Evolutionary conservation across 2,888 invertebrate genomes (phyloP).

Genomic region (Rhodophaea formosa): DNA sequence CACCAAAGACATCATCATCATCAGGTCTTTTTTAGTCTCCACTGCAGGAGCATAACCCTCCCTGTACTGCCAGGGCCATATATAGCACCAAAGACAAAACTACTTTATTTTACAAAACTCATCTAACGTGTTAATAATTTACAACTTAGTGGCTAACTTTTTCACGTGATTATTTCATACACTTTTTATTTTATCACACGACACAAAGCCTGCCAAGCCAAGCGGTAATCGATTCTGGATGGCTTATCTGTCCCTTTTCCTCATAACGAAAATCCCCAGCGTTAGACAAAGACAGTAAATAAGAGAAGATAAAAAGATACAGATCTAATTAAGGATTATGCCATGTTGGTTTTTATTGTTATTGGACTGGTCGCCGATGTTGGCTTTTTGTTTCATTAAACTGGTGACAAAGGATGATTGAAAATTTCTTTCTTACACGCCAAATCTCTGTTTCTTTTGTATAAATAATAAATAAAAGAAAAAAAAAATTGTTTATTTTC

Average conservation of each 20-base stretch:
- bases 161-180: constrained; percentile 17
- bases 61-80: too few species aligned
- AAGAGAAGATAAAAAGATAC: constrained; percentile 6
- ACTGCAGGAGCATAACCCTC: too few species aligned
- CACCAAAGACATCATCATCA: too few species aligned
- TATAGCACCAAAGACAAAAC: too few species aligned
- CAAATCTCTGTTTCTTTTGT: too few species aligned
- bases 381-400: constrained; percentile 1
- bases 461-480: too few species aligned
- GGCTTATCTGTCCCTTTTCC: constrained; percentile 5
- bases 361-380: constrained; percentile 1
- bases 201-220: constrained; percentile 12
- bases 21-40: too few species aligned
- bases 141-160: not conserved
- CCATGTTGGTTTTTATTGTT: constrained; percentile 8
- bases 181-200: not conserved
- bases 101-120: too few species aligned
- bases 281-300: not conserved
- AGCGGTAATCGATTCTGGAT: constrained; percentile 14
- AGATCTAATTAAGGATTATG: constrained; percentile 9
- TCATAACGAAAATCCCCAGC: not conserved
- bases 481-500: too few species aligned
- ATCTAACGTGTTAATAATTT: too few species aligned
- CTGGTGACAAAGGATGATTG: not conserved
- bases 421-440: not conserved